phyloP scores from a whole-genome alignment of 2,113 vertebrate genomes.

The Hucho hucho region DNA sequence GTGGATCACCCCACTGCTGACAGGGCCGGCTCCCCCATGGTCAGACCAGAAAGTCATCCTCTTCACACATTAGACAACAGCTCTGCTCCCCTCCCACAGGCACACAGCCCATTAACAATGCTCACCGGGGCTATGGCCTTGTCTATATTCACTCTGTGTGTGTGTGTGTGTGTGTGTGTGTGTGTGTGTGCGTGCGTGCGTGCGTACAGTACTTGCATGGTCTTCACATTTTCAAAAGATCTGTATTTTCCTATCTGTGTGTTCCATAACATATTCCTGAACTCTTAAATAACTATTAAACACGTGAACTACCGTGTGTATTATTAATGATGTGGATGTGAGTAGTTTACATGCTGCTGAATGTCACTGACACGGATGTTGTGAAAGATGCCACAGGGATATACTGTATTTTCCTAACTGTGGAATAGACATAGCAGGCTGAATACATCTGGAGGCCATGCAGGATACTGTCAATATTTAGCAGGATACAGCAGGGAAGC shows the following conservation, averaged over 20 bases:
- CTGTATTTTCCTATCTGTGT: background rate
- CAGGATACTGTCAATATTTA: background rate
- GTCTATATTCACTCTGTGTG: background rate
- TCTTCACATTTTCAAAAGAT: too few species aligned
- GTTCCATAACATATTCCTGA: background rate
- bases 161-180: background rate
- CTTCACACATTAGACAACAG: constrained; percentile 2
- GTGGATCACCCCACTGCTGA: constrained; percentile 35
- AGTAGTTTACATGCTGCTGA: background rate
- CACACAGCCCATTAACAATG: background rate
- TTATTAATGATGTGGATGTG: background rate
- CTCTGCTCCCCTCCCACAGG: background rate
- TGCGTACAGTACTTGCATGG: background rate
- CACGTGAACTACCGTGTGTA: background rate
- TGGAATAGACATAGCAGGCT: background rate
- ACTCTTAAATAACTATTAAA: background rate
- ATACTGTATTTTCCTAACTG: background rate
- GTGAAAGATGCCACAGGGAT: background rate
- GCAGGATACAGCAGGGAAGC: background rate
- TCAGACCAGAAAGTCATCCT: background rate
- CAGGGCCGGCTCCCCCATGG: constrained; percentile 5
- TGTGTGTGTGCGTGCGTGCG: background rate
- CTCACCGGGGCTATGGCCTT: background rate
- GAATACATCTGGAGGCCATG: background rate
- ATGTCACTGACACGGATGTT: background rate